Conservation (phyloP, 2,797 vertebrate genomes). For the Mormyrus hasselquistii region DNA sequence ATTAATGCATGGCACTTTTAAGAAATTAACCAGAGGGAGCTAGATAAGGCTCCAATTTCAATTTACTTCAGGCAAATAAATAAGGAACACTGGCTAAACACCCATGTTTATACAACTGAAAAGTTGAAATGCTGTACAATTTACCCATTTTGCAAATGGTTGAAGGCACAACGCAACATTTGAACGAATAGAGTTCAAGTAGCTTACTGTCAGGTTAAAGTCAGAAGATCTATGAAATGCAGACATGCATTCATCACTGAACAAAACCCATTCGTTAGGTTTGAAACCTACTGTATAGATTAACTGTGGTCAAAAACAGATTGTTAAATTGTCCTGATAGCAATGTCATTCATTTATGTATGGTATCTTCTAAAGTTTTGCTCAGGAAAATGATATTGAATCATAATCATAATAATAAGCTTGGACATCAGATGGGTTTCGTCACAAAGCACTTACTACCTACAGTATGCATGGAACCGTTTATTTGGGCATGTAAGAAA, state of each 20-base stretch:
- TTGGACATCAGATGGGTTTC: background rate
- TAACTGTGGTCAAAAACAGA: background rate
- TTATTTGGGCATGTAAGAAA: background rate
- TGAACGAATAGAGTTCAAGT: background rate
- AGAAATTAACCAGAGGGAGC: background rate
- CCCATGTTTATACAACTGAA: background rate
- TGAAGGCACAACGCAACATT: background rate
- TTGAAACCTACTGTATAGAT: background rate
- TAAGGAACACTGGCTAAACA: background rate
- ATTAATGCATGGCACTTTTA: background rate
- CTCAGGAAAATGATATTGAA: background rate
- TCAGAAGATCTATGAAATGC: background rate
- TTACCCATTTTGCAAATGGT: background rate
- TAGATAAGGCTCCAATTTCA: slow-evolving; percentile 3
- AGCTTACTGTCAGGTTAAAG: background rate
- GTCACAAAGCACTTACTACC: no score
- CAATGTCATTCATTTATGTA: background rate
- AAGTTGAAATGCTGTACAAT: background rate
- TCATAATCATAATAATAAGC: background rate
- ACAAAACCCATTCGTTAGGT: background rate
- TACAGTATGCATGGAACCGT: background rate
- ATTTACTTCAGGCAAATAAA: background rate
- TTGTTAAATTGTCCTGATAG: background rate
- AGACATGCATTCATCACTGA: background rate
- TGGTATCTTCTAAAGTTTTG: background rate